Conservation (phyloP, 1,140 invertebrate genomes). For the Caenorhabditis briggsae region DNA sequence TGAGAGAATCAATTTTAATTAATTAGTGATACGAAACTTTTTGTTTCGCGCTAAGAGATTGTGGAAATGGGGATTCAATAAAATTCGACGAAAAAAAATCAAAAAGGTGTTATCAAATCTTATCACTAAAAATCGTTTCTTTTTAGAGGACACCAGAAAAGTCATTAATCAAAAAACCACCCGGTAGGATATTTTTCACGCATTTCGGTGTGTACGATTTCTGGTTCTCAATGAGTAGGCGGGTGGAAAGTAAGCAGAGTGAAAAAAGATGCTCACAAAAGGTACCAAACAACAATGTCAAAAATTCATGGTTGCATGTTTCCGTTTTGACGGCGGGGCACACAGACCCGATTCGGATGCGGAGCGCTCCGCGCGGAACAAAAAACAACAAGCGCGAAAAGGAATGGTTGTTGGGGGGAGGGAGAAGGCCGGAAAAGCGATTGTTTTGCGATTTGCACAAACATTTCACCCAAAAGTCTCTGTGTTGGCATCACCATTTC, state of each 20-base stretch:
- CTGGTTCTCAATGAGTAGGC: slow-evolving; percentile 37
- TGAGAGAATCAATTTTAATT: neutral
- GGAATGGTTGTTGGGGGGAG: neutral
- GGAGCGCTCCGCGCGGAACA: neutral
- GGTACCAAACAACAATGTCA: slow-evolving; percentile 52
- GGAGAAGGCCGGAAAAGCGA: slow-evolving; percentile 36
- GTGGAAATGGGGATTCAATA: neutral
- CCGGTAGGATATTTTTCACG: neutral
- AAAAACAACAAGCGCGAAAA: slow-evolving; percentile 43
- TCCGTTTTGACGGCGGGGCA: slow-evolving; percentile 43
- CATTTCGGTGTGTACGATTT: neutral
- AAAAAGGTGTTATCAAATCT: slow-evolving; percentile 17
- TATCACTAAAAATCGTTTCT: neutral
- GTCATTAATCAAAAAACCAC: slow-evolving; percentile 31
- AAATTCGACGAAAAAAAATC: neutral
- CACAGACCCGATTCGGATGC: slow-evolving; percentile 47
- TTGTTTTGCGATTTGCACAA: slow-evolving; percentile 54
- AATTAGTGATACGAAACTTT: too few species aligned
- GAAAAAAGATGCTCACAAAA: neutral
- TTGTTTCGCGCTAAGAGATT: too few species aligned
- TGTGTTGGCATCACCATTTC: neutral
- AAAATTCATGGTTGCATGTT: slow-evolving; percentile 54
- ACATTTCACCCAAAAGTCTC: slow-evolving; percentile 32
- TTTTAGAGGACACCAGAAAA: neutral
- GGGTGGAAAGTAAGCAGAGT: slow-evolving; percentile 19